These are phyloP conservation scores for Eulemur rufifrons DNA, from an alignment of 2,113 vertebrate species.

Conservation along the genomic window DNA sequence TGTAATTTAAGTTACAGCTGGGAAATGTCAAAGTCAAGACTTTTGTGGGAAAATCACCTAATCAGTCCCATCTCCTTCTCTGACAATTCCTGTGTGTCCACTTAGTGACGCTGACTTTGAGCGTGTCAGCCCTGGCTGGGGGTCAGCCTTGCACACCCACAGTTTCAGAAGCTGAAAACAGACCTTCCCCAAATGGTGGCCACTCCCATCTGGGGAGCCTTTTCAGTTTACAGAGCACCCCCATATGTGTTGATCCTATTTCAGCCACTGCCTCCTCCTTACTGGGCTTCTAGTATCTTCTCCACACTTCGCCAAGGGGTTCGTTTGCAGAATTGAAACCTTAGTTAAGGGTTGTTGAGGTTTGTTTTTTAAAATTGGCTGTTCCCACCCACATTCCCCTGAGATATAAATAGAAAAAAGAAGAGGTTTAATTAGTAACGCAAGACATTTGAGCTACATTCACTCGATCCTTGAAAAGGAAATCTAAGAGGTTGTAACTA, in stretches of 20 bases:
- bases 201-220: neutral
- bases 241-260: neutral
- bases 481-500: slow-evolving; percentile 92
- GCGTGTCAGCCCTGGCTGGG: slow-evolving; percentile 35
- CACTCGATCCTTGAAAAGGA: slow-evolving; percentile 92
- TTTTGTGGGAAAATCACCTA: neutral
- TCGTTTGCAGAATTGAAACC: slow-evolving; percentile 40
- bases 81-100: slow-evolving; percentile 16
- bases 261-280: neutral
- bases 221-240: neutral
- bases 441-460: slow-evolving; percentile 90
- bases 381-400: slow-evolving; percentile 74
- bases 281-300: neutral
- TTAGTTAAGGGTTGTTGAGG: slow-evolving; percentile 67
- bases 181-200: neutral
- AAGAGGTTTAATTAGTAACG: slow-evolving; percentile 91
- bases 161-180: neutral
- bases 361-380: slow-evolving; percentile 64
- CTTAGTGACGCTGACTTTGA: slow-evolving; percentile 1
- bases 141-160: neutral
- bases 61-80: neutral
- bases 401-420: slow-evolving; percentile 88
- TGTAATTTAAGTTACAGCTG: neutral
- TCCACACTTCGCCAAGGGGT: neutral
- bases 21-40: neutral